These are phyloP conservation scores for Meles meles DNA, from an alignment of 2,113 vertebrate species.

Conservation along the genomic window DNA sequence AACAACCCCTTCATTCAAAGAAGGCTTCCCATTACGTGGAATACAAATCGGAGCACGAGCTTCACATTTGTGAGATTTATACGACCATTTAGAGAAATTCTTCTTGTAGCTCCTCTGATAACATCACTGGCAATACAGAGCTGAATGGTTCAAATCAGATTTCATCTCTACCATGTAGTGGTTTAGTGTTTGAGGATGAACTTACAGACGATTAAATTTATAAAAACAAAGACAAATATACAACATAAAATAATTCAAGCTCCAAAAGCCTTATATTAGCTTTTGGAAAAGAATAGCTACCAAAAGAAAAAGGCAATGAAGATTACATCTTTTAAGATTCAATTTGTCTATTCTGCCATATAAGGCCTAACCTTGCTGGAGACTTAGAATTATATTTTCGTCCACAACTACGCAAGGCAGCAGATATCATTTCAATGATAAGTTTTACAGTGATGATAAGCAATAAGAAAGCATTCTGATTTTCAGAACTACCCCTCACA, in stretches of 20 bases:
- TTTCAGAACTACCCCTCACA: background rate
- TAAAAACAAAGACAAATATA: conserved; percentile 75
- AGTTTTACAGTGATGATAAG: conserved; percentile 39
- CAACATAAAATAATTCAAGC: conserved; percentile 69
- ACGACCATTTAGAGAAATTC: conserved; percentile 75
- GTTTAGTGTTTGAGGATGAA: conserved; percentile 74
- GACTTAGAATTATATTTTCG: conserved; percentile 56
- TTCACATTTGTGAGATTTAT: conserved; percentile 83
- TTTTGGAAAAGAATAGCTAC: conserved; percentile 56
- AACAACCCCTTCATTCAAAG: conserved; percentile 73
- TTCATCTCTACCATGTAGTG: conserved; percentile 65
- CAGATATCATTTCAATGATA: conserved; percentile 37
- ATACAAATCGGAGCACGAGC: conserved; percentile 71
- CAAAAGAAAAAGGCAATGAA: conserved; percentile 52
- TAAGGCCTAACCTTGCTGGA: conserved; percentile 49
- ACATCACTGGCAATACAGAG: conserved; percentile 72
- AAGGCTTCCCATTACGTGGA: conserved; percentile 65
- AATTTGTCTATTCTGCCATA: conserved; percentile 60
- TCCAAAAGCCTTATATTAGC: conserved; percentile 60
- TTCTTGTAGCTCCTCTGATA: conserved; percentile 77
- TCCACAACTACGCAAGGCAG: conserved; percentile 20
- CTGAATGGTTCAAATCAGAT: conserved; percentile 73
- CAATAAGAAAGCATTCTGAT: conserved; percentile 44
- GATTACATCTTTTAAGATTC: conserved; percentile 64
- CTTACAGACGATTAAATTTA: conserved; percentile 71